Evolutionary conservation across 2,113 vertebrate species (phyloP), one percentile per base, ranked within the genome.

Genomic region (Epinephelus cyanopodus): DNA sequence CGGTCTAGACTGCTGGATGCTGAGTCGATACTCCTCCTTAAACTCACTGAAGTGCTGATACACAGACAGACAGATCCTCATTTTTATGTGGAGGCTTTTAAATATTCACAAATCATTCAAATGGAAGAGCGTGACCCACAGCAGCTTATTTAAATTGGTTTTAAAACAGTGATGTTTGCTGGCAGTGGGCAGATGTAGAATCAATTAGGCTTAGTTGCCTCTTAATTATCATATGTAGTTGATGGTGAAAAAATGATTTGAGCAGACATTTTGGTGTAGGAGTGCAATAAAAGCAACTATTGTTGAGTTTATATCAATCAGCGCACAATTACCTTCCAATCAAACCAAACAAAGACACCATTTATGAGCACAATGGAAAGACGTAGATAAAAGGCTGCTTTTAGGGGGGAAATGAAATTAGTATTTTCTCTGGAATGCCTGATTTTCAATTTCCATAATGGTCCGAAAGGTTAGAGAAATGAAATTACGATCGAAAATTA

Each of bases 401-500:
- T 77, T 69, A 54, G 27, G 37, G 58, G 47, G 0, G 5, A 81
- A 87, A 78, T 78, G 1, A 87, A 80, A 79, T 79, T 45, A 69
- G 52, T 37, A 25, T 77, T 86, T 79, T 76, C 50, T 73, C 37
- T 62, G 47, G 19, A 81, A 75, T 68, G 71, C 33, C 62, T 37
- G 21, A 25, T 81, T 89, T 90, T 88, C 39, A 70, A 81, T 90
- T 87, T 85, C 48, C 54, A 42, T 37, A 76, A 71, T 62, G 48
- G 69, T 86, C 67, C 37, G 25, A 85, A 81, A 83, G 81, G 73
- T 83, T 69, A 52, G 23, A 37, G 70, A 84, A 92, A 89, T 85
- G 17, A 83, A 93, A 93, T 83, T 62, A 86, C 23, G 87, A 77
- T 85, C 9, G 50, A 52, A 71, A 85, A 89, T 72, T 11, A 63